Conservation (phyloP, 2,888 invertebrate genomes). For the Rutpela maculata region DNA sequence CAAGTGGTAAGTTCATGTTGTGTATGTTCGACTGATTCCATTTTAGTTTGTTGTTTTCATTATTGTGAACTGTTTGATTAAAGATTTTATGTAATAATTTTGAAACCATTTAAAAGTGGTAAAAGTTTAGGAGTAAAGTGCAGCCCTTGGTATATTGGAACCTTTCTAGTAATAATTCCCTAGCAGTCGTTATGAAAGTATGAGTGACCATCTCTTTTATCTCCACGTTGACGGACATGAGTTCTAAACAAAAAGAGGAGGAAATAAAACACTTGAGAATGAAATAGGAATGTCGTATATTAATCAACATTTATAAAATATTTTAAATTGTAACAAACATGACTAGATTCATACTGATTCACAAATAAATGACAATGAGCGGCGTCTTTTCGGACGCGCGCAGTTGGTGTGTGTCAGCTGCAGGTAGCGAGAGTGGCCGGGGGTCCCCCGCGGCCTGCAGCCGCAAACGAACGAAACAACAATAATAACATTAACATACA, state of each 20-base stretch:
- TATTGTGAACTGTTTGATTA: too few species aligned
- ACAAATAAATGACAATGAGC: conserved; percentile 74
- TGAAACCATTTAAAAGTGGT: too few species aligned
- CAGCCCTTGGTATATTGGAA: too few species aligned
- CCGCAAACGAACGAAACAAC: conserved; percentile 74
- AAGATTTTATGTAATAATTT: too few species aligned
- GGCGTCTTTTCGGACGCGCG: conserved; percentile 68
- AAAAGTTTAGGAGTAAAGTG: too few species aligned
- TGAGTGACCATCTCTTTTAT: too few species aligned
- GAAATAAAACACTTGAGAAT: conserved; percentile 47
- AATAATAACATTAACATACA: conserved; percentile 73
- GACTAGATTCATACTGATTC: conserved; percentile 77
- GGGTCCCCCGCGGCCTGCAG: conserved; percentile 70
- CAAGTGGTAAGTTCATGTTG: too few species aligned
- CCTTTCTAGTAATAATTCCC: too few species aligned
- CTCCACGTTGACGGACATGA: too few species aligned
- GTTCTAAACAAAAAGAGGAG: not conserved
- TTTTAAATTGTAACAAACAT: conserved; percentile 77
- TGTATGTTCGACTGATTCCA: too few species aligned
- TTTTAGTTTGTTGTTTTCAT: too few species aligned
- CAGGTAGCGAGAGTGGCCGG: conserved; percentile 73
- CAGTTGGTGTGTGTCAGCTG: conserved; percentile 63
- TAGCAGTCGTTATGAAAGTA: too few species aligned
- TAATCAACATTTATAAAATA: conserved; percentile 77
- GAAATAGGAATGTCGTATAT: conserved; percentile 77